Conservation (phyloP, 2,113 vertebrate species). For the Chaenogobius annularis region DNA sequence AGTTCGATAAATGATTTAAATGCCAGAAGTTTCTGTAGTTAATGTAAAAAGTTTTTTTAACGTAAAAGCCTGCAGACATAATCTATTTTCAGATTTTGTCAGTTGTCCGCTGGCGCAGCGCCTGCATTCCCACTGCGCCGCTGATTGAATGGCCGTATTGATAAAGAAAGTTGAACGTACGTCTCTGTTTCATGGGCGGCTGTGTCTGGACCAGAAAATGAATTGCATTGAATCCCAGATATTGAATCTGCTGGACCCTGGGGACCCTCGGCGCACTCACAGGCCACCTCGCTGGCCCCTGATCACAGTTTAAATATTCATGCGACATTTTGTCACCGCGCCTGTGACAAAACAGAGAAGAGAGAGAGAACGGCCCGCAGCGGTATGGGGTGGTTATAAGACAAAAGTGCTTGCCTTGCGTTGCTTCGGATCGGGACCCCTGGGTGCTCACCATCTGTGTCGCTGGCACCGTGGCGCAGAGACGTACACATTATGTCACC, state of each 20-base stretch:
- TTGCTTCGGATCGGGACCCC: constrained; percentile 40
- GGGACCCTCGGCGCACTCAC: constrained; percentile 24
- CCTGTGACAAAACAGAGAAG: constrained; percentile 21
- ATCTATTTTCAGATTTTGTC: constrained; percentile 7
- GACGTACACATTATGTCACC: constrained; percentile 38
- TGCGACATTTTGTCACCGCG: constrained; percentile 53
- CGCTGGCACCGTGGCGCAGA: constrained; percentile 40
- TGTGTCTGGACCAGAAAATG: constrained; percentile 52
- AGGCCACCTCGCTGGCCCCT: constrained; percentile 33
- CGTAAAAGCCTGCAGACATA: constrained; percentile 18
- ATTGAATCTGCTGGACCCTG: constrained; percentile 37
- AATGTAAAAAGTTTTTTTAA: neutral
- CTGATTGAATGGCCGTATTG: constrained; percentile 60
- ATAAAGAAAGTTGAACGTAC: constrained; percentile 30
- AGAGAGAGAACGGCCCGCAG: constrained; percentile 26
- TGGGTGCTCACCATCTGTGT: constrained; percentile 63
- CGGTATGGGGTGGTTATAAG: constrained; percentile 32
- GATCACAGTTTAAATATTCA: constrained; percentile 64
- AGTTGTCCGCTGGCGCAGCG: constrained; percentile 9
- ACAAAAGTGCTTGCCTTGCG: constrained; percentile 30
- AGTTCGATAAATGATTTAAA: neutral
- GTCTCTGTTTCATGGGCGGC: constrained; percentile 29
- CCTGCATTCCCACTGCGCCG: constrained; percentile 40
- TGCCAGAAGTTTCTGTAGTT: constrained; percentile 16
- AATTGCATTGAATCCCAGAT: constrained; percentile 39